Percentiles rank a stretch among this genome's conserved stretches.
These are phyloP conservation scores for Heliopora coerulea DNA, from an alignment of 92 coral and sea anemone species.

Conservation along the genomic window DNA sequence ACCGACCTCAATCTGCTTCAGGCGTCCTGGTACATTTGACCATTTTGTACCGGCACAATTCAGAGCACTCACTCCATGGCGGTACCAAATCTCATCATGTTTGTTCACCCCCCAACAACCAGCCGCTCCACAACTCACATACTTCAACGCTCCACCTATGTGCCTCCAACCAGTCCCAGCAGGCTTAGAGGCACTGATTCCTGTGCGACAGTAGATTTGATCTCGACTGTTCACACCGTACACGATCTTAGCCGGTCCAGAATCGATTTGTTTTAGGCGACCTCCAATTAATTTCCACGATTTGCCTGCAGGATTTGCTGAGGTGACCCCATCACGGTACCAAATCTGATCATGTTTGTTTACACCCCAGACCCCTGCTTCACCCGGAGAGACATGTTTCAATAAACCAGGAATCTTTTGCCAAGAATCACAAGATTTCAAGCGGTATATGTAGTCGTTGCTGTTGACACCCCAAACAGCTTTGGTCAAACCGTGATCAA, in stretches of 20 bases:
- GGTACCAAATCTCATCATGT: neutral
- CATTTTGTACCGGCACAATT: conserved; percentile 7
- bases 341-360: conserved; percentile 23
- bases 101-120: conserved; percentile 28
- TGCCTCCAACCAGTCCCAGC: neutral
- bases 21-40: neutral
- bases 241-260: neutral
- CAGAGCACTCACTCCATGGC: neutral
- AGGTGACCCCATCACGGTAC: too few species aligned
- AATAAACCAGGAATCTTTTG: conserved; percentile 9
- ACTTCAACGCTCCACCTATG: neutral
- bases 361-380: conserved; percentile 51
- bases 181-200: neutral
- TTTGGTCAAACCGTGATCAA: conserved; percentile 26
- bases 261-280: neutral
- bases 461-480: conserved; percentile 51
- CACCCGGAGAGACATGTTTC: conserved; percentile 42
- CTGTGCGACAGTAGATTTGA: neutral
- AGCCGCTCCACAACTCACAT: conserved; percentile 12
- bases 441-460: conserved; percentile 11
- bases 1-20: conserved; percentile 11
- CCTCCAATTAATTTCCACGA: conserved; percentile 8
- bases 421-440: conserved; percentile 14
- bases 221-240: conserved; percentile 2
- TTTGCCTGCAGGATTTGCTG: too few species aligned